These are phyloP conservation scores for Trachelus stipa DNA, from an alignment of 2,888 invertebrate species.

Conservation along the genomic window DNA sequence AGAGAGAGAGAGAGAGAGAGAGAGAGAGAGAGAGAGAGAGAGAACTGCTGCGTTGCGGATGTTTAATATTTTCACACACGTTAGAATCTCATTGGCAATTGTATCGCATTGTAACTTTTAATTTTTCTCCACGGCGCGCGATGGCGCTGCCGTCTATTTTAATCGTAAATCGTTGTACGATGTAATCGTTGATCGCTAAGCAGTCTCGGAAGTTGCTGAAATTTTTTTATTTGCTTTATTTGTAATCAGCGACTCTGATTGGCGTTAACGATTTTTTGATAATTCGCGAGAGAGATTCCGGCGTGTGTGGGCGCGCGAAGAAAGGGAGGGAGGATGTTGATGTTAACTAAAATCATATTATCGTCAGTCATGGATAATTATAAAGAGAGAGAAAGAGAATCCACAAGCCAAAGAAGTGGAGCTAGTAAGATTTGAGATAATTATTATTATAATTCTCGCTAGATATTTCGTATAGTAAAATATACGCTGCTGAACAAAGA, in stretches of 20 bases:
- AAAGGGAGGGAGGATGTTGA: not conserved
- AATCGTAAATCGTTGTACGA: not conserved
- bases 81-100: not conserved
- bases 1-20: not conserved
- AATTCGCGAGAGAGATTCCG: conserved; percentile 24
- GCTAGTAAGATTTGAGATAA: conserved; percentile 56
- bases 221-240: not conserved
- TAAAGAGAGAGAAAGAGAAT: conserved; percentile 27
- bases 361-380: conserved; percentile 50
- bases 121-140: not conserved
- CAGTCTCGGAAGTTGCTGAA: not conserved
- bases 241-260: not conserved
- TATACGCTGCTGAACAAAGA: not conserved
- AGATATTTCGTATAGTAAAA: not conserved
- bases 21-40: conserved; percentile 8
- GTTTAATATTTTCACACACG: not conserved
- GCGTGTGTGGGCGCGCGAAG: conserved; percentile 13
- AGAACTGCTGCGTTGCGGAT: not conserved
- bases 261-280: not conserved
- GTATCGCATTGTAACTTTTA: not conserved
- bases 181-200: not conserved
- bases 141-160: not conserved
- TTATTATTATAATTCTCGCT: conserved; percentile 25
- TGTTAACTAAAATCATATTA: conserved; percentile 41
- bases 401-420: conserved; percentile 65